These are phyloP conservation scores for Aplysia californica DNA, from an alignment of 1,140 invertebrate genomes.

Conservation along the genomic window DNA sequence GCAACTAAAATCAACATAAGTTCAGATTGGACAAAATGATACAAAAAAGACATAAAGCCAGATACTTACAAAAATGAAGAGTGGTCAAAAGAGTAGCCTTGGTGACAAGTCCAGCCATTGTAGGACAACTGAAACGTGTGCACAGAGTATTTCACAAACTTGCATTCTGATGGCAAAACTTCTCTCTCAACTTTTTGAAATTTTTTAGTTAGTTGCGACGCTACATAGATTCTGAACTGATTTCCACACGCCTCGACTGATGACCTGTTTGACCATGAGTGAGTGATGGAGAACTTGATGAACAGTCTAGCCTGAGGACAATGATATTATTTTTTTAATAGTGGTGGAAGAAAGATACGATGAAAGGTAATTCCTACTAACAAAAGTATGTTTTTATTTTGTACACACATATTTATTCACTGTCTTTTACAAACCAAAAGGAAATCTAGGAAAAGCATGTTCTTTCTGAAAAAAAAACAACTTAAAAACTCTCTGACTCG, in stretches of 20 bases:
- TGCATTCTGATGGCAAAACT: constrained; percentile 14
- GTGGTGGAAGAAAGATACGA: too few species aligned
- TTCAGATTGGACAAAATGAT: too few species aligned
- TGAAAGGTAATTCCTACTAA: too few species aligned
- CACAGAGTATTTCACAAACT: constrained; percentile 17
- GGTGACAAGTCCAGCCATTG: constrained; percentile 30
- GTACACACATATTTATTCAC: too few species aligned
- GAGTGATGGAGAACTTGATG: constrained; percentile 29
- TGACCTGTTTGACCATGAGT: neutral
- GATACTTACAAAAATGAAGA: neutral
- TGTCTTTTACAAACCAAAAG: too few species aligned
- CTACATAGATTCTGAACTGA: constrained; percentile 17
- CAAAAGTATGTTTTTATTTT: too few species aligned
- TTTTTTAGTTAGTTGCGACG: constrained; percentile 8
- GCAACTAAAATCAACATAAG: too few species aligned
- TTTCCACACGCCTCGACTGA: constrained; percentile 25
- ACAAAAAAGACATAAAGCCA: too few species aligned
- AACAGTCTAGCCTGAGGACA: constrained; percentile 27
- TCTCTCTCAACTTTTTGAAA: constrained; percentile 20
- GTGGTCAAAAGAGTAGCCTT: constrained; percentile 25
- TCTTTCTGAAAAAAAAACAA: too few species aligned
- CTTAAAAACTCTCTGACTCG: too few species aligned
- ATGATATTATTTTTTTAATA: too few species aligned
- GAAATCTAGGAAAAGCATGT: too few species aligned
- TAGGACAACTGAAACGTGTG: constrained; percentile 9